These are phyloP conservation scores for Sialia sialis DNA, from an alignment of 2,113 vertebrate species.

Conservation along the genomic window DNA sequence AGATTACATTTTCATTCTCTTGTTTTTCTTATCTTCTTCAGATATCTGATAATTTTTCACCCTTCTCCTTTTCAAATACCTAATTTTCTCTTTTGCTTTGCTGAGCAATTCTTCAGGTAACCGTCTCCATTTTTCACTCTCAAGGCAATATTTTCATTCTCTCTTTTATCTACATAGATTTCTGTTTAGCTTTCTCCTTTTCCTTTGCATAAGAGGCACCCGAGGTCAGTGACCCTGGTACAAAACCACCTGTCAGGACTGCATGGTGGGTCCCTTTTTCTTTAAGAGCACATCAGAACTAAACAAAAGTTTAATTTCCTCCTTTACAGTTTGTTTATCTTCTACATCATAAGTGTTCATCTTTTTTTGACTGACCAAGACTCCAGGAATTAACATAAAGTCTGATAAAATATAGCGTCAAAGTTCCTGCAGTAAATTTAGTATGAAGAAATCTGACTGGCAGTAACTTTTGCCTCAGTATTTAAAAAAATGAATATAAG, in stretches of 20 bases:
- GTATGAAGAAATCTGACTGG: background rate
- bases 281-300: background rate
- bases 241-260: background rate
- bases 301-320: background rate
- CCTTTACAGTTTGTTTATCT: background rate
- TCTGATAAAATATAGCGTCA: background rate
- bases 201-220: background rate
- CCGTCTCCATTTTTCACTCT: background rate
- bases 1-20: background rate
- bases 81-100: background rate
- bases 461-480: background rate
- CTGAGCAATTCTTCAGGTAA: accelerated
- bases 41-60: background rate
- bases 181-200: background rate
- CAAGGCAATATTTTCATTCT: background rate
- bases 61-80: background rate
- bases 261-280: background rate
- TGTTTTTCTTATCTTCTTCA: background rate
- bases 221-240: background rate
- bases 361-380: background rate
- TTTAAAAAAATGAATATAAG: background rate
- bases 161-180: background rate
- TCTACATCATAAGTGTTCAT: accelerated
- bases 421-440: background rate
- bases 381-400: background rate